These are phyloP conservation scores for Drosophila santomea DNA, from an alignment of 1,140 invertebrate genomes.

Conservation along the genomic window DNA sequence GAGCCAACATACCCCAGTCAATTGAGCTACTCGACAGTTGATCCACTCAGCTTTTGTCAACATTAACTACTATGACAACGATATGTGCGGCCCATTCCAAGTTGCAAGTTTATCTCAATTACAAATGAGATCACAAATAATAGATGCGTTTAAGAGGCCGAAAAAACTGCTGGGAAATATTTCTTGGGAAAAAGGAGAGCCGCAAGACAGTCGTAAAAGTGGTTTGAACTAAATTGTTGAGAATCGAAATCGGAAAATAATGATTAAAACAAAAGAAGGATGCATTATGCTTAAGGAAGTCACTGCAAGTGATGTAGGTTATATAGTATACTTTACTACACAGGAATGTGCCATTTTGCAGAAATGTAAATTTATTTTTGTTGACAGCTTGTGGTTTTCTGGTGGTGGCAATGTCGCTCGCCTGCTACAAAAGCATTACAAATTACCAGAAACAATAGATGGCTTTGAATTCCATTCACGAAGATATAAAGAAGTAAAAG, in stretches of 20 bases:
- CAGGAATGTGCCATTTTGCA: too few relatives aligned
- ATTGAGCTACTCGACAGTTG: constrained; percentile 1
- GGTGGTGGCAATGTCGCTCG: constrained; percentile 31
- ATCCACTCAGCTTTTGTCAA: not conserved
- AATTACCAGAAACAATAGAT: not conserved
- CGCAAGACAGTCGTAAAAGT: too few relatives aligned
- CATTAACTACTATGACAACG: not conserved
- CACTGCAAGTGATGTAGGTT: too few relatives aligned
- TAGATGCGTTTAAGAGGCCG: not conserved
- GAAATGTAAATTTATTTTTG: too few relatives aligned
- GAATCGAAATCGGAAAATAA: too few relatives aligned
- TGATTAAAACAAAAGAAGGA: too few relatives aligned
- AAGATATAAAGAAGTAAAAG: constrained; percentile 22
- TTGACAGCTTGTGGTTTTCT: too few relatives aligned
- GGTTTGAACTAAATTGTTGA: too few relatives aligned
- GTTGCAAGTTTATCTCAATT: constrained; percentile 8
- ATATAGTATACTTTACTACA: too few relatives aligned
- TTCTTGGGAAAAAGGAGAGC: too few relatives aligned
- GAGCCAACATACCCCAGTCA: not conserved
- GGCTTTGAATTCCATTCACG: constrained; percentile 7
- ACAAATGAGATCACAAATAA: constrained; percentile 14
- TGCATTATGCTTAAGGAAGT: too few relatives aligned
- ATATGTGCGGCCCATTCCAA: constrained; percentile 19
- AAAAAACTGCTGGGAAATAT: too few relatives aligned
- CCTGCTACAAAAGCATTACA: constrained; percentile 10